These are phyloP conservation scores for Hylyphantes graminicola DNA, from an alignment of 1,140 invertebrate genomes.

Conservation along the genomic window DNA sequence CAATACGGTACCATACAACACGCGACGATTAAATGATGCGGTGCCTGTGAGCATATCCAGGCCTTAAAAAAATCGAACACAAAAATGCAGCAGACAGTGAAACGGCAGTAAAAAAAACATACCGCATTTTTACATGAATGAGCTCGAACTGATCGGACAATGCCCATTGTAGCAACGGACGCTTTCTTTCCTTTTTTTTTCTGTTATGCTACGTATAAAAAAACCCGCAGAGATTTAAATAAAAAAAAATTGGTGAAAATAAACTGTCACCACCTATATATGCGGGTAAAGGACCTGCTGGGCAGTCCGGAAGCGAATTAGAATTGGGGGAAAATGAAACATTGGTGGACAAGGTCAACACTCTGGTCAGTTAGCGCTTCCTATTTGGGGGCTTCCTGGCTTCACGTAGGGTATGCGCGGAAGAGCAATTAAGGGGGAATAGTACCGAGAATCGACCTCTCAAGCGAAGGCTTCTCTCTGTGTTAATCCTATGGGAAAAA, in stretches of 20 bases:
- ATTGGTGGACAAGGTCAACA: constrained; percentile 55
- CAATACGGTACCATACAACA: constrained; percentile 13
- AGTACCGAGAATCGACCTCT: too few relatives aligned
- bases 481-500: too few relatives aligned
- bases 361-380: constrained; percentile 43
- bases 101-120: constrained; percentile 5
- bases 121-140: not conserved
- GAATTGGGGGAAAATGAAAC: constrained; percentile 21
- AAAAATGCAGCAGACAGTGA: constrained; percentile 20
- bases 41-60: not conserved
- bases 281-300: constrained; percentile 50
- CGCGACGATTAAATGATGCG: not conserved
- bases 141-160: constrained; percentile 24
- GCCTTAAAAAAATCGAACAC: not conserved
- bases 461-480: too few relatives aligned
- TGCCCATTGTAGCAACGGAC: constrained; percentile 6
- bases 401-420: constrained; percentile 10
- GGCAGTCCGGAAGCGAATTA: constrained; percentile 45
- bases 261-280: constrained; percentile 34
- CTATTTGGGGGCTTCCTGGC: constrained; percentile 34
- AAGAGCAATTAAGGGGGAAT: constrained; percentile 31
- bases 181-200: constrained; percentile 14
- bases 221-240: not conserved
- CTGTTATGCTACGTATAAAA: not conserved
- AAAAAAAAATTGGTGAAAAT: constrained; percentile 26